Evolutionary conservation across 2,888 invertebrate genomes (phyloP), one percentile per base, ranked within the genome.

Genomic region (Machimus atricapillus): DNA sequence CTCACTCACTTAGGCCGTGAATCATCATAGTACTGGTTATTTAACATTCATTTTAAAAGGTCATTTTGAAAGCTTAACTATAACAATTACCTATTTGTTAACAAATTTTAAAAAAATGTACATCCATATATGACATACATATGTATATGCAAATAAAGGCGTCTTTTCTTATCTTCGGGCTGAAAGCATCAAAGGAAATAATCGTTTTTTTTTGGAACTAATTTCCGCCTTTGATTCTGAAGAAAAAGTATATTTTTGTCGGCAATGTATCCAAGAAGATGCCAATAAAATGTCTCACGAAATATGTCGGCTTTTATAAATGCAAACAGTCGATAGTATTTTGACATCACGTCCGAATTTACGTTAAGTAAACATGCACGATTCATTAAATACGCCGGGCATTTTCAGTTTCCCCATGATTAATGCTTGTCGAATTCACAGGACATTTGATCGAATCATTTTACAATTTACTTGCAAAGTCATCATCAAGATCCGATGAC

Each of bases 371-470:
- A 3, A n/a, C 81, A 81, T 16, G 81, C 81, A 56, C 81, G 81
- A 78, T 43, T 81, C 46, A 81, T 52, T 43, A 56, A 81, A 14
- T 34, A 7, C 27, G 43, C 37, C 9, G 14, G 40, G 77, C 77
- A 40, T 14, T 78, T 40, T 40, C 23, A 52, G 16, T 81, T 81
- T 81, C 7, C 81, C 81, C 81, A 81, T 81, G 81, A 81, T 81
- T 81, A 81, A 81, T 81, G 19, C 81, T 56, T 31, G 66, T 66
- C 23, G 23, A 66, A 66, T 43, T 52, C 14, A 27, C 81, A 81
- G 56, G 56, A 81, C 56, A 31, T 56, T 81, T 16, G 31, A n/a
- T 14, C 52, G 56, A 52, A 76, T 37, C 66, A 66, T 27, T 66
- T 27, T 66, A 27, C 27, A 66, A 27, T 66, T 66, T 77, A 34